phyloP scores from a whole-genome alignment of 92 coral and sea anemone species.

The Ricordea florida region DNA sequence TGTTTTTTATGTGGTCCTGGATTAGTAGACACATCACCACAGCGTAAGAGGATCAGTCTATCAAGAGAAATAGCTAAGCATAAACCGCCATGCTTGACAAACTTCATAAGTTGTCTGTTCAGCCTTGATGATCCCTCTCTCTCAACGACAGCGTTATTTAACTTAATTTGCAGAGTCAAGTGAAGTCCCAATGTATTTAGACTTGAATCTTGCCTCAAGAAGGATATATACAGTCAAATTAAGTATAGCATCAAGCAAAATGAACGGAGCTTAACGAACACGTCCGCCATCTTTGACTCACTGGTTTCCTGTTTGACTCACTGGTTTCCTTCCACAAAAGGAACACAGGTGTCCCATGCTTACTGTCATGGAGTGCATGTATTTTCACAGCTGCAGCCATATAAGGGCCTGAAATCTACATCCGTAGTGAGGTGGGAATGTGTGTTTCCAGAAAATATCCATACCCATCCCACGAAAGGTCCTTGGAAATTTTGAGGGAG shows the following conservation, averaged over 20 bases:
- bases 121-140: not conserved
- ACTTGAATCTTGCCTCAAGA: too few species aligned
- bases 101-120: not conserved
- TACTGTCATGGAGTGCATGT: not conserved
- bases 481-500: too few species aligned
- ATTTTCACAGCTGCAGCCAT: not conserved
- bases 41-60: not conserved
- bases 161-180: not conserved
- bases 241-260: too few species aligned
- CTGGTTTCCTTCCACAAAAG: slow-evolving; percentile 7
- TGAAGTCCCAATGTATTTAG: not conserved
- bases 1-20: not conserved
- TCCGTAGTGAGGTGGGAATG: not conserved
- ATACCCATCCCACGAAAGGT: too few species aligned
- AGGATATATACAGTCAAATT: too few species aligned
- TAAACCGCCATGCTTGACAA: not conserved
- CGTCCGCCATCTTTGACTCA: not conserved
- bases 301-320: not conserved
- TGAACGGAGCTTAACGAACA: not conserved
- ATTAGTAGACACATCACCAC: not conserved
- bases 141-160: not conserved
- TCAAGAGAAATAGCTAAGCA: not conserved
- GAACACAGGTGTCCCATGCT: not conserved
- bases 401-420: not conserved
- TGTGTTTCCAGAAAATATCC: not conserved